Conservation (phyloP, 1,140 invertebrate genomes). For the Argopecten irradians region DNA sequence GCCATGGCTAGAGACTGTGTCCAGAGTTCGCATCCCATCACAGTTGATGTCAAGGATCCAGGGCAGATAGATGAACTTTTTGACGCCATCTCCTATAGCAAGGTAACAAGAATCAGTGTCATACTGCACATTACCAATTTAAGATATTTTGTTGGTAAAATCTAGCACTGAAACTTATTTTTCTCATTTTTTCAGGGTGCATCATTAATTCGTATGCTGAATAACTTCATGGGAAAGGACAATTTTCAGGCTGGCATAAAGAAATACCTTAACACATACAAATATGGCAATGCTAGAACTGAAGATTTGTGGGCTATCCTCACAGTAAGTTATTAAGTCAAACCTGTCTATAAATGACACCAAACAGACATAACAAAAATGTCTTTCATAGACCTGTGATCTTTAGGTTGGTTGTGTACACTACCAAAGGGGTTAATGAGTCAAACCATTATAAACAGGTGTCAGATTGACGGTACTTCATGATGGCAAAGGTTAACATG, state of each 20-base stretch:
- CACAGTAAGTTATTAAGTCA: slow-evolving; percentile 55
- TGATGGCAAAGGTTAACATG: too few species aligned
- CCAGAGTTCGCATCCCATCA: slow-evolving; percentile 67
- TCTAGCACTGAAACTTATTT: neutral
- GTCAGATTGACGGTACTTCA: too few species aligned
- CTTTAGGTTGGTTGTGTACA: too few species aligned
- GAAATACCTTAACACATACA: slow-evolving; percentile 66
- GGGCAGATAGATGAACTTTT: slow-evolving; percentile 69
- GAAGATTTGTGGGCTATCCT: slow-evolving; percentile 70
- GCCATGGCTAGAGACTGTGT: slow-evolving; percentile 67
- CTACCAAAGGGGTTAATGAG: too few species aligned
- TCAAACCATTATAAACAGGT: too few species aligned
- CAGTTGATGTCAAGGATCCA: slow-evolving; percentile 62
- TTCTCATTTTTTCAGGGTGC: slow-evolving; percentile 81
- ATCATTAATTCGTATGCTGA: slow-evolving; percentile 84
- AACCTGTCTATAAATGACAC: too few species aligned
- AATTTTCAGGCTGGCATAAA: slow-evolving; percentile 64
- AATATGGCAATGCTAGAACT: slow-evolving; percentile 69
- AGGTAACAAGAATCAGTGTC: slow-evolving; percentile 51
- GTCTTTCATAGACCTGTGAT: too few species aligned
- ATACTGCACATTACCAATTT: neutral
- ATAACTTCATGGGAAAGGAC: slow-evolving; percentile 62
- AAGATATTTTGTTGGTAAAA: neutral
- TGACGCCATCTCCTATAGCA: slow-evolving; percentile 69
- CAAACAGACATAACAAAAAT: too few species aligned